Evolutionary conservation across 2,797 vertebrate genomes (phyloP), one percentile per base, ranked within the genome.

Genomic region (Microhierax caerulescens): DNA sequence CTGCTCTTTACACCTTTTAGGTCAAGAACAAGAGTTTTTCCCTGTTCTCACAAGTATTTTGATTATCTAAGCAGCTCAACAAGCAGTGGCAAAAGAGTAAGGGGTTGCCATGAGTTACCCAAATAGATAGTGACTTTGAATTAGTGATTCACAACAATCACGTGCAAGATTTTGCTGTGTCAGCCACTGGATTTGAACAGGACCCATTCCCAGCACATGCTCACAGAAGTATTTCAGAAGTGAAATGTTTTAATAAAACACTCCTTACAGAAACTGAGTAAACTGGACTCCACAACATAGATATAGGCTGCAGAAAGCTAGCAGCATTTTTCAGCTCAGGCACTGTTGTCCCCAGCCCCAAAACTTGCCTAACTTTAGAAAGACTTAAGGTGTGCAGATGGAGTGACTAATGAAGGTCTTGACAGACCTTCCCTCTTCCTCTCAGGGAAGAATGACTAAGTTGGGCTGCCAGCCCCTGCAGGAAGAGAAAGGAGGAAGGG

Each of bases 31-130:
- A 74, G 39, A 41, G 24, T 22, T 88, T 90, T 50, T 22, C 30
- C 54, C 15, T 90, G 57, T 93, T 93, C 65, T 88, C 65, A 54
- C 47, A 91, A 86, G 70, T 23, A 30, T 95, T 95, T 92, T 86
- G 54, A 78, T 95, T 90, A 50, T 63, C 84, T 89, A 70, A 93
- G 81, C 84, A 89, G 30, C 23, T 89, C 50, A 73, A 51, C 74
- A 94, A 90, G 80, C 59, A 87, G 69, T 43, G 63, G 61, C 63
- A 89, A 93, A 93, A 84, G 91, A 84, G 60, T 54, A 76, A 87
- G 70, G 27, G 24, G 27, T 90, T 96, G 93, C 74, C 74, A 51
- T 43, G 39, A 97, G 63, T 56, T 94, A 84, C 9, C 70, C 77
- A 64, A 79, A 67, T 73, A 60, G 70, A 89, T 81, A 7, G 27